Conservation (phyloP, 2,888 invertebrate genomes). For the Drosophila colorata region DNA sequence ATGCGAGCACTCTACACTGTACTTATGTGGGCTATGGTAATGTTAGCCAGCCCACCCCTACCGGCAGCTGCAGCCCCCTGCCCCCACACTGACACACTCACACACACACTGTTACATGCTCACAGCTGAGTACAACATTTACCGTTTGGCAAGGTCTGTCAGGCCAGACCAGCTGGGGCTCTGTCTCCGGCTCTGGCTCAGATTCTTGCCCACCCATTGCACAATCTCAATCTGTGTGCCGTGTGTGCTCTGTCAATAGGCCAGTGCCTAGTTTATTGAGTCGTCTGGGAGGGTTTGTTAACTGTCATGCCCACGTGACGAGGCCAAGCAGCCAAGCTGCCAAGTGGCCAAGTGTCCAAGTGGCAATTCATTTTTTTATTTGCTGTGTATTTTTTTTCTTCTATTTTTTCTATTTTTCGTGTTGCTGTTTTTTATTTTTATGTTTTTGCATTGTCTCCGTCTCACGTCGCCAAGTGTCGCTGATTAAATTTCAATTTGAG, state of each 20-base stretch:
- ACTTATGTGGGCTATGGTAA: conserved; percentile 73
- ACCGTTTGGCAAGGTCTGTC: conserved; percentile 74
- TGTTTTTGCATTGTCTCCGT: conserved; percentile 41
- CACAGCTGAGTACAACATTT: conserved; percentile 59
- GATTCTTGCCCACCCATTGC: conserved; percentile 79
- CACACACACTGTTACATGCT: conserved; percentile 4
- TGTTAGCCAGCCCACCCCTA: conserved; percentile 58
- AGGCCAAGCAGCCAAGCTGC: conserved; percentile 44
- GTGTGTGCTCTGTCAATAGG: conserved; percentile 68
- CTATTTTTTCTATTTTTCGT: conserved; percentile 11
- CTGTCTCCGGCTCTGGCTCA: conserved; percentile 61
- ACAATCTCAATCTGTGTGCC: conserved; percentile 68
- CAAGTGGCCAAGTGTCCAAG: conserved; percentile 69
- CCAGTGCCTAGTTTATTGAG: conserved; percentile 76
- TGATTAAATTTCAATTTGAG: conserved; percentile 70
- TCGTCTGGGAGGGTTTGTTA: conserved; percentile 65
- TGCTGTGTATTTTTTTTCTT: conserved; percentile 20
- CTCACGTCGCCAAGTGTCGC: conserved; percentile 38
- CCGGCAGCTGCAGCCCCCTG: conserved; percentile 23
- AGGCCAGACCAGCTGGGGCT: conserved; percentile 66
- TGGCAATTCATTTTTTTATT: conserved; percentile 64
- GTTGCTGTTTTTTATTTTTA: conserved; percentile 14
- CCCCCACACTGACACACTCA: conserved; percentile 25
- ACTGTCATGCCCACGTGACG: conserved; percentile 77
- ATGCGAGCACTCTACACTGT: conserved; percentile 26